Percentiles rank a stretch among this genome's conserved stretches.
Conservation (phyloP, 2,797 vertebrate genomes). For the Acridotheres tristis region DNA sequence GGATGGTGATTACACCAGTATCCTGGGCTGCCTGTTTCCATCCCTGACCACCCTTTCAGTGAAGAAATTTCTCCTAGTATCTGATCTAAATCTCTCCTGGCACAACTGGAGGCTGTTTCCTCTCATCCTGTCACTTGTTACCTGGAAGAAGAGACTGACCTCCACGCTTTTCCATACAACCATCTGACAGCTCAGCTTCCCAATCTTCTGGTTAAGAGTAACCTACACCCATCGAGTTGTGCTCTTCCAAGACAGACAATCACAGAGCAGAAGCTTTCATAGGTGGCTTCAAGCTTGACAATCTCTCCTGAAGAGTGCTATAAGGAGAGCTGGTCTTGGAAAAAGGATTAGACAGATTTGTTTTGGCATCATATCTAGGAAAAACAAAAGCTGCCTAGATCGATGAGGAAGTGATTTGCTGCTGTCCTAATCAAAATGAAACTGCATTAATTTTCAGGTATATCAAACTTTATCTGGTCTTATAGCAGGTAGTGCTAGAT, state of each 20-base stretch:
- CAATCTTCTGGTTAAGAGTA: neutral
- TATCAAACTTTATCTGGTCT: neutral
- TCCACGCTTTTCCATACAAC: accelerated
- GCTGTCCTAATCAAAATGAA: neutral
- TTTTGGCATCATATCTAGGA: neutral
- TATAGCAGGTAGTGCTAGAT: neutral
- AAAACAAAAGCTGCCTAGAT: neutral
- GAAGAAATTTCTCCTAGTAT: neutral
- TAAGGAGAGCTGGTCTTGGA: neutral
- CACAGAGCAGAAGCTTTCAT: neutral
- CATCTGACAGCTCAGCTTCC: neutral
- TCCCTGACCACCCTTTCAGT: neutral
- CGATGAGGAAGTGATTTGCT: neutral
- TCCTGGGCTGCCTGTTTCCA: neutral
- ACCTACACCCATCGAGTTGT: neutral
- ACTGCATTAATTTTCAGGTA: neutral
- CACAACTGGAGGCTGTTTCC: neutral
- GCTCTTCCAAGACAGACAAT: neutral
- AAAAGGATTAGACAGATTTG: neutral
- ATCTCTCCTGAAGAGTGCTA: neutral
- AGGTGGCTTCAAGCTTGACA: neutral
- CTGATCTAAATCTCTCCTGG: neutral
- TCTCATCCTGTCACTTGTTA: neutral
- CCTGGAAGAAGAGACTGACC: accelerated
- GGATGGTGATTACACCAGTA: neutral